phyloP scores from a whole-genome alignment of 2,113 vertebrate genomes.

The Tympanuchus pallidicinctus region DNA sequence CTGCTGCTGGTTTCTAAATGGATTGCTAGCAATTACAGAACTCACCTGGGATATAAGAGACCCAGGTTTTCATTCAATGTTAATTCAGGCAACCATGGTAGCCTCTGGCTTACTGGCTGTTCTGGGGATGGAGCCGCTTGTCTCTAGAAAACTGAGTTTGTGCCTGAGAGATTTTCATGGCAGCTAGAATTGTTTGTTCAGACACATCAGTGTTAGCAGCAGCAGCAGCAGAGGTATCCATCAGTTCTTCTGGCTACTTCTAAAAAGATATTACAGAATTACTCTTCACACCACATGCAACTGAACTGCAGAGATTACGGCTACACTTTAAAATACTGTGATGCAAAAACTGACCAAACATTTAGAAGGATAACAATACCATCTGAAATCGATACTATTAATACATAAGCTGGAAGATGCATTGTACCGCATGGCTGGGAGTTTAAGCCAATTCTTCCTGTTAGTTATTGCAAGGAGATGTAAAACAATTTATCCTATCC shows the following conservation, averaged over 20 bases:
- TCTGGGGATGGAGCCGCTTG: not conserved
- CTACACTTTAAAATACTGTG: not conserved
- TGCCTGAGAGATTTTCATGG: not conserved
- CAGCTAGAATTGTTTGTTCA: not conserved
- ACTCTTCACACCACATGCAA: not conserved
- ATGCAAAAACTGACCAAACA: not conserved
- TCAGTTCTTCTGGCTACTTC: not conserved
- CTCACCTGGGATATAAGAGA: not conserved
- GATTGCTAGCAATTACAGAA: not conserved
- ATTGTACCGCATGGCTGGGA: not conserved
- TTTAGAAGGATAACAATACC: not conserved
- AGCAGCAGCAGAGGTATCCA: not conserved
- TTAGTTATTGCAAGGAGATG: not conserved
- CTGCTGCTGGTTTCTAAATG: constrained; percentile 16
- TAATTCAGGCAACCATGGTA: not conserved
- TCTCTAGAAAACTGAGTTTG: constrained; percentile 1
- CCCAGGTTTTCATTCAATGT: not conserved
- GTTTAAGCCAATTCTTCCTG: not conserved
- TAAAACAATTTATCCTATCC: not conserved
- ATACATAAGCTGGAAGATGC: not conserved
- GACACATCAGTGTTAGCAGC: not conserved
- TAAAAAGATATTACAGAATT: not conserved
- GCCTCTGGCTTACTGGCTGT: not conserved
- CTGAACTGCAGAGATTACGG: not conserved
- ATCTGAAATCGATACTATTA: not conserved